Evolutionary conservation across 2,797 vertebrate genomes (phyloP).

Genomic region (Lagocephalus sceleratus): DNA sequence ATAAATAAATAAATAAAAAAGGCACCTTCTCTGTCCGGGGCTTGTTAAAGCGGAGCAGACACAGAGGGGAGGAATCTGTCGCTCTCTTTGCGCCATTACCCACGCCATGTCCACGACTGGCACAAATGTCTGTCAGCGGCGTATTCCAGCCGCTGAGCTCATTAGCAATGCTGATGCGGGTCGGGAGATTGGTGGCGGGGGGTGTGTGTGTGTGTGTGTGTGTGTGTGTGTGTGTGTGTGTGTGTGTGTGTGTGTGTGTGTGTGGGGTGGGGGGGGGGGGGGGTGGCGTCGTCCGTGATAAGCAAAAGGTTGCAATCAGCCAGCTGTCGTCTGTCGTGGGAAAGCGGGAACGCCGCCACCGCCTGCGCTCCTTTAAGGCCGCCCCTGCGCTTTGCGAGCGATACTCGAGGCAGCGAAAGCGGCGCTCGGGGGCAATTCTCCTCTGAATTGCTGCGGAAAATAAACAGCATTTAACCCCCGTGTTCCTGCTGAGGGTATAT

Average conservation of each 20-base stretch:
- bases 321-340: constrained; percentile 50
- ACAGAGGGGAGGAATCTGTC: not conserved
- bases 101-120: constrained; percentile 4
- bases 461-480: not conserved
- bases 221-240: too few species aligned
- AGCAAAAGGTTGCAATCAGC: constrained; percentile 56
- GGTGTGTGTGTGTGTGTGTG: too few species aligned
- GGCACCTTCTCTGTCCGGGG: not conserved
- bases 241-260: too few species aligned
- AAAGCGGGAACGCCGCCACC: constrained; percentile 27
- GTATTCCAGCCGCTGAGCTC: constrained; percentile 14
- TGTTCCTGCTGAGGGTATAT: not conserved
- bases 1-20: too few species aligned
- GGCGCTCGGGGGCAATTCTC: not conserved
- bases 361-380: not conserved
- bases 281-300: constrained; percentile 35
- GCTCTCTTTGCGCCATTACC: constrained; percentile 13
- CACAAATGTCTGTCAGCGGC: constrained; percentile 25
- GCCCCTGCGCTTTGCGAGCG: not conserved
- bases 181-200: constrained; percentile 35
- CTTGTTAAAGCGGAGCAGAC: constrained; percentile 13
- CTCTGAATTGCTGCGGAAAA: not conserved
- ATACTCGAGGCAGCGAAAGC: not conserved
- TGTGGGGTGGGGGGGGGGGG: constrained; percentile 38
- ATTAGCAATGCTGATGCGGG: constrained; percentile 52